These are phyloP conservation scores for Amia ocellicauda DNA, from an alignment of 2,113 vertebrate genomes.

Conservation along the genomic window DNA sequence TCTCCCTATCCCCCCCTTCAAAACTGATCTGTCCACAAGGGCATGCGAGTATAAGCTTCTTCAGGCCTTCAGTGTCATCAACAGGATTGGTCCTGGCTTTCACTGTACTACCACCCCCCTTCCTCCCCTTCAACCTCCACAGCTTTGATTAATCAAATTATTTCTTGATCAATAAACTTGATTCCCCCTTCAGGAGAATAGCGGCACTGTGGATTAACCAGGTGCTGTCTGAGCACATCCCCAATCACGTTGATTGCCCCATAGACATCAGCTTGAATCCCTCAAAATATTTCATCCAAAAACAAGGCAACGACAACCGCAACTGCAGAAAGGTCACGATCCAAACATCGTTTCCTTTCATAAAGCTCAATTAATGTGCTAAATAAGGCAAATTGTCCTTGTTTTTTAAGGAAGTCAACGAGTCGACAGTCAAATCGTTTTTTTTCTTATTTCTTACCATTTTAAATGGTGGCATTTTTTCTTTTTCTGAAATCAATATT, in stretches of 20 bases:
- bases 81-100: slow-evolving; percentile 18
- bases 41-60: slow-evolving; percentile 28
- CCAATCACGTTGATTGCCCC: background rate
- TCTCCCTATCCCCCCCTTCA: slow-evolving; percentile 26
- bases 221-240: background rate
- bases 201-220: background rate
- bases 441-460: no score
- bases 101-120: background rate
- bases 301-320: slow-evolving; percentile 7
- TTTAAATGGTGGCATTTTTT: no score
- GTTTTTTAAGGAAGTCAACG: background rate
- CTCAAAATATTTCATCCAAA: background rate
- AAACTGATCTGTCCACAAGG: slow-evolving; percentile 35
- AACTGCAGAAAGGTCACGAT: background rate
- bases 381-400: background rate
- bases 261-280: background rate
- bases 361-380: background rate
- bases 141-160: slow-evolving; percentile 1
- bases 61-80: slow-evolving; percentile 29
- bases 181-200: background rate
- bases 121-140: background rate
- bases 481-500: background rate
- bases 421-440: no score
- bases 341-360: background rate
- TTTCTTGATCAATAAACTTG: background rate